These are phyloP conservation scores for Caenorhabditis inopinata DNA, from an alignment of 1,140 invertebrate species.

Conservation along the genomic window DNA sequence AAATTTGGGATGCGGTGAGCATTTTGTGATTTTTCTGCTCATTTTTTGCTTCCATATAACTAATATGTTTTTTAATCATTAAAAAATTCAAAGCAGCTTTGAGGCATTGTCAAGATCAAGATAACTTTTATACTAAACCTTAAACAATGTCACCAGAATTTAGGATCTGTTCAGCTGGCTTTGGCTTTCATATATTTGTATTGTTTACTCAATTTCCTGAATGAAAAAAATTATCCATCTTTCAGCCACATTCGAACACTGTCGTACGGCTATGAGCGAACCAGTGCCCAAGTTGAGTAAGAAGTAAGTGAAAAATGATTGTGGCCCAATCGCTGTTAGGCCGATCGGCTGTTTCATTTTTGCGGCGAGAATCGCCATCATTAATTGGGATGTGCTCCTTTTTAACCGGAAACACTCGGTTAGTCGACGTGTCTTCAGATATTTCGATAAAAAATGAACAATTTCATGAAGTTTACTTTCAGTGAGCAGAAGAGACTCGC, in stretches of 20 bases:
- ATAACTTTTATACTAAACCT: too few relatives aligned
- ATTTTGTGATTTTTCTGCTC: not conserved
- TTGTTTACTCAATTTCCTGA: too few relatives aligned
- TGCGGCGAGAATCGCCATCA: not conserved
- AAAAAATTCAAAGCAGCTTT: too few relatives aligned
- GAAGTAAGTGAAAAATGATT: conserved; percentile 23
- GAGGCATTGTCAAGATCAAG: too few relatives aligned
- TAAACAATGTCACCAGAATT: too few relatives aligned
- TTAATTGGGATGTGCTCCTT: not conserved
- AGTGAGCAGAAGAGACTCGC: conserved; percentile 59
- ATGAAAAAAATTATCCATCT: too few relatives aligned
- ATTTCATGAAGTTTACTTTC: conserved; percentile 34
- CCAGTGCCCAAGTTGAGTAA: conserved; percentile 26
- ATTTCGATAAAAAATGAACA: too few relatives aligned
- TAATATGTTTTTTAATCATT: too few relatives aligned
- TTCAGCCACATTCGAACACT: not conserved
- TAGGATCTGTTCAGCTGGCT: not conserved
- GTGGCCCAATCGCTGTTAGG: not conserved
- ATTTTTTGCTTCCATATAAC: not conserved
- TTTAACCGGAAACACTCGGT: conserved; percentile 20
- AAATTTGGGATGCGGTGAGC: not conserved
- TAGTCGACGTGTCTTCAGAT: conserved; percentile 24
- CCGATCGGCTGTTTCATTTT: not conserved
- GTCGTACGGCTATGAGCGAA: not conserved
- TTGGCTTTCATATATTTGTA: not conserved